Percentiles rank a stretch among this genome's conserved stretches.
These are phyloP conservation scores for Eurystomus glaucurus DNA, from an alignment of 2,797 vertebrate species.

Conservation along the genomic window DNA sequence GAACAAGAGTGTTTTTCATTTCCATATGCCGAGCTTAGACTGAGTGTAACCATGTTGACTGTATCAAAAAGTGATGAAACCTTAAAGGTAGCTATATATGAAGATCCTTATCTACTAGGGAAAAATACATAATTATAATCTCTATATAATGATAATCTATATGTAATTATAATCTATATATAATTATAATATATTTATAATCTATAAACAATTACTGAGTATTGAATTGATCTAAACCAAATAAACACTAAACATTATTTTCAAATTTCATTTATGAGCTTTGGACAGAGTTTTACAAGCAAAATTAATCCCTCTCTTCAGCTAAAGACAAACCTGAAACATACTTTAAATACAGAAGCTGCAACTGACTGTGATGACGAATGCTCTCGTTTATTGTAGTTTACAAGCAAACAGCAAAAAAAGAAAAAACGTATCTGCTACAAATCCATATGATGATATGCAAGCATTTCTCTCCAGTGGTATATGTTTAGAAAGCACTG, in stretches of 20 bases:
- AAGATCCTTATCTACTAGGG: not conserved
- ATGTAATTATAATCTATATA: not conserved
- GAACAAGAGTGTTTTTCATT: not conserved
- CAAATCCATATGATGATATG: constrained; percentile 39
- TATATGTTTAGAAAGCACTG: constrained; percentile 46
- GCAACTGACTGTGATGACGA: not conserved
- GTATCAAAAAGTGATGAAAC: not conserved
- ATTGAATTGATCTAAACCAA: not conserved
- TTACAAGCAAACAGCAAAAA: constrained; percentile 28
- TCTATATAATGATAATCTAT: not conserved
- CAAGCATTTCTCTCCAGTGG: constrained; percentile 10
- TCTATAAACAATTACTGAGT: not conserved
- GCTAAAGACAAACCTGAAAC: not conserved
- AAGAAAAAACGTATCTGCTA: not conserved
- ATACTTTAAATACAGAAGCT: not conserved
- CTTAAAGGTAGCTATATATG: not conserved
- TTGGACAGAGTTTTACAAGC: not conserved
- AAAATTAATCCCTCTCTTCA: not conserved
- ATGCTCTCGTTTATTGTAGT: not conserved
- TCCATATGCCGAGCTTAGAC: not conserved
- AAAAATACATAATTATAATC: not conserved
- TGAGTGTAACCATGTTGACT: not conserved
- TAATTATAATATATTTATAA: not conserved
- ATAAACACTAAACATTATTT: not conserved
- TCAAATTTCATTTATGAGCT: not conserved